phyloP scores from a whole-genome alignment of 1,140 invertebrate genomes.

The Lordiphosa mommai region DNA sequence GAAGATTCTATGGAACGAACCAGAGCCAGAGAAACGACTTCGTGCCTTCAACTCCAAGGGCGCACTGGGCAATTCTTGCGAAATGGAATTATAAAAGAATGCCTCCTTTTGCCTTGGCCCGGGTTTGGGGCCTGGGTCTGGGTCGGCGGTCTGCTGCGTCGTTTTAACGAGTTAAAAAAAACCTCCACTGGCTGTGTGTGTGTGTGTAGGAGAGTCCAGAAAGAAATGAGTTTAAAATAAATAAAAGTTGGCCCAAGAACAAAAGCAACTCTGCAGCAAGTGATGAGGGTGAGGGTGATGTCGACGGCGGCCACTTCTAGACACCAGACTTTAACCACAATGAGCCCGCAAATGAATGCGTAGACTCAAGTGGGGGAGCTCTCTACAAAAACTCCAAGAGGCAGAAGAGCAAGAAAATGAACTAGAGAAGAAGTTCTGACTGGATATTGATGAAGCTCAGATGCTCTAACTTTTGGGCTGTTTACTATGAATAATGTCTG shows the following conservation, averaged over 20 bases:
- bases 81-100: conserved; percentile 79
- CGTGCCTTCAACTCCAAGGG: conserved; percentile 68
- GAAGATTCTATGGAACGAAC: conserved; percentile 58
- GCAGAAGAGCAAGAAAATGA: background rate
- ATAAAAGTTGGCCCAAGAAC: conserved; percentile 65
- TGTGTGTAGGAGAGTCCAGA: conserved; percentile 48
- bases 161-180: conserved; percentile 76
- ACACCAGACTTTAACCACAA: conserved; percentile 49
- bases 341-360: conserved; percentile 74
- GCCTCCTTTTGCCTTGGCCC: conserved; percentile 43
- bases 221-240: conserved; percentile 74
- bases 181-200: conserved; percentile 38
- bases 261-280: conserved; percentile 46
- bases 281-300: conserved; percentile 62
- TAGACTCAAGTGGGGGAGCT: conserved; percentile 55
- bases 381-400: conserved; percentile 7
- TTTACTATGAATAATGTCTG: no score
- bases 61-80: conserved; percentile 74
- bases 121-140: background rate
- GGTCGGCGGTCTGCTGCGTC: conserved; percentile 16
- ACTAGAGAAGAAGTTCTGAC: no score
- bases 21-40: conserved; percentile 41
- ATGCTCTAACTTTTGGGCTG: no score
- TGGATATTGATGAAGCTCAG: no score
- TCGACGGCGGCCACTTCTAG: conserved; percentile 40